phyloP scores from a whole-genome alignment of 2,888 invertebrate genomes.

The Biston betularia region DNA sequence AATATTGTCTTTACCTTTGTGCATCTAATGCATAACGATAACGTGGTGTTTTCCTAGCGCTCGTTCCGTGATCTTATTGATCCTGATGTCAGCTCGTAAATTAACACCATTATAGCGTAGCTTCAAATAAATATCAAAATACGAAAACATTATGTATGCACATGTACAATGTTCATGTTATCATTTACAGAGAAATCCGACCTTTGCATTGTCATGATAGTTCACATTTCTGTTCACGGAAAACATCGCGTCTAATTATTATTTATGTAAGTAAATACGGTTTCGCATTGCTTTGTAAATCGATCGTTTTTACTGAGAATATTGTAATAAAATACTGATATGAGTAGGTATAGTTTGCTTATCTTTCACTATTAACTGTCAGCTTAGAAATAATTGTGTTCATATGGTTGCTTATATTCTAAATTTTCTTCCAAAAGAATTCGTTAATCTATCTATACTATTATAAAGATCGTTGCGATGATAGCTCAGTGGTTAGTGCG shows the following conservation, averaged over 20 bases:
- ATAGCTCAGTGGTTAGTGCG: too few relatives aligned
- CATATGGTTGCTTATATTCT: too few relatives aligned
- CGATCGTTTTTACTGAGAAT: background rate
- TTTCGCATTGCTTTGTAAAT: background rate
- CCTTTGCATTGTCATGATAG: background rate
- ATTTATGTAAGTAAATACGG: background rate
- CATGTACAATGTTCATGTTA: background rate
- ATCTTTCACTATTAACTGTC: background rate
- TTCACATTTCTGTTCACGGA: background rate
- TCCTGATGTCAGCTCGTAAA: background rate
- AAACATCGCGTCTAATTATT: background rate
- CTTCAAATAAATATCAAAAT: background rate
- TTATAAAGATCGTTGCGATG: too few relatives aligned
- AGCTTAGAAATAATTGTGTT: too few relatives aligned
- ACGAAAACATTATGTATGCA: background rate
- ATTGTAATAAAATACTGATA: background rate
- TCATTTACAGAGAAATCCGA: background rate
- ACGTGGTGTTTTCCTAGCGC: background rate
- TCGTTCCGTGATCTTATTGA: slow-evolving; percentile 1
- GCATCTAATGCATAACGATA: background rate
- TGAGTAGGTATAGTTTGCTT: background rate
- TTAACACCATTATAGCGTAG: background rate
- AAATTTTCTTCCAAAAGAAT: too few relatives aligned
- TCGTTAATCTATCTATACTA: too few relatives aligned
- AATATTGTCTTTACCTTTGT: background rate